These are phyloP conservation scores for Berghia stephanieae DNA, from an alignment of 1,140 invertebrate genomes.

Conservation along the genomic window DNA sequence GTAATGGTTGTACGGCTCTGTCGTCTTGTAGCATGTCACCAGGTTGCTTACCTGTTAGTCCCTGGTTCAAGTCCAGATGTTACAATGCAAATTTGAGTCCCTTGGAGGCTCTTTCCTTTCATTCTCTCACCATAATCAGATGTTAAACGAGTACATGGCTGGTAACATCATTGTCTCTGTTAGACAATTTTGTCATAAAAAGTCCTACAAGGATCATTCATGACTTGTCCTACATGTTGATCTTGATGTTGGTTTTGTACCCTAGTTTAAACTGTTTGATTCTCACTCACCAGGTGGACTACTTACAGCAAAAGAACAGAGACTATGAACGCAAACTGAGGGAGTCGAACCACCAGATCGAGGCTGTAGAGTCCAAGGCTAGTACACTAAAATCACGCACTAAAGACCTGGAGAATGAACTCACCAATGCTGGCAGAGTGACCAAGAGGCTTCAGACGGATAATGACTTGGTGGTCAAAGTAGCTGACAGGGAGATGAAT, in stretches of 20 bases:
- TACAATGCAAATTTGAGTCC: too few species aligned
- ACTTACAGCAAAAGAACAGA: constrained; percentile 64
- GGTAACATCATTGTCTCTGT: too few species aligned
- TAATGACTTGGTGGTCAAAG: constrained; percentile 57
- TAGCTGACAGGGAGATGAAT: constrained; percentile 58
- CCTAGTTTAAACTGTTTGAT: neutral
- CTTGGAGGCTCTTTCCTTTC: too few species aligned
- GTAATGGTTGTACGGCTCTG: too few species aligned
- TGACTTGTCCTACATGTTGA: too few species aligned
- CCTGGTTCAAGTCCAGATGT: too few species aligned
- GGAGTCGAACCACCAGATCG: constrained; percentile 39
- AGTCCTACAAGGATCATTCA: too few species aligned
- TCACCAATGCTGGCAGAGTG: constrained; percentile 56
- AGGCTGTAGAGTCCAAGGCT: constrained; percentile 41
- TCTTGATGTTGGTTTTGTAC: neutral
- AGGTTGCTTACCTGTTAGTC: too few species aligned
- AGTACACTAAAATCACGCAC: constrained; percentile 40
- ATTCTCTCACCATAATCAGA: too few species aligned
- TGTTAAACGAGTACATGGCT: too few species aligned
- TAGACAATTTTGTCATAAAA: too few species aligned
- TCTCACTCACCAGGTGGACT: constrained; percentile 61
- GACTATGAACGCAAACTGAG: constrained; percentile 60
- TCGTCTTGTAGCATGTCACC: too few species aligned
- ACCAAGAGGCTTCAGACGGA: constrained; percentile 59
- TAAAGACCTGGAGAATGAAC: constrained; percentile 53